A percentile compares a stretch with the other conserved stretches of the same genome.
phyloP scores from a whole-genome alignment of 1,140 invertebrate genomes.

The Drosophila sucinea region DNA sequence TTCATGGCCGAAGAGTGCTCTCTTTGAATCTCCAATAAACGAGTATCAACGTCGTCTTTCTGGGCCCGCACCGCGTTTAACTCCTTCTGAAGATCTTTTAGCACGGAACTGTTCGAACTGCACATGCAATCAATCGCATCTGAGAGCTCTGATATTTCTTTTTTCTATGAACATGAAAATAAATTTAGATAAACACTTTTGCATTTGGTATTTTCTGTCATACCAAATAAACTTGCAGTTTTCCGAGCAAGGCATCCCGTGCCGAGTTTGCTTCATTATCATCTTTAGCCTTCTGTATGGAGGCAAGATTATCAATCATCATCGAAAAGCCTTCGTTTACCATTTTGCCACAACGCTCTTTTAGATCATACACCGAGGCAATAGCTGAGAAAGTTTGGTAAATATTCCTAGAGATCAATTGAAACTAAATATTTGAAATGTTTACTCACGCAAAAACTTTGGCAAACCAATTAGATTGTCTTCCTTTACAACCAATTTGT shows the following conservation, averaged over 20 bases:
- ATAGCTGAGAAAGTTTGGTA: slow-evolving; percentile 22
- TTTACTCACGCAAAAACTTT: slow-evolving; percentile 56
- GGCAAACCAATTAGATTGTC: slow-evolving; percentile 45
- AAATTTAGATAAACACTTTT: no score
- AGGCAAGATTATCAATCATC: slow-evolving; percentile 17
- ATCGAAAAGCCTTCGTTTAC: slow-evolving; percentile 16
- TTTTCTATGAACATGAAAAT: neutral
- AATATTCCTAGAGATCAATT: neutral
- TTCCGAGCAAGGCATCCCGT: neutral
- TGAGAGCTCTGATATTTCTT: neutral
- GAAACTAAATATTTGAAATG: neutral
- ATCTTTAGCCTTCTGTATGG: neutral
- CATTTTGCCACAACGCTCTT: slow-evolving; percentile 12
- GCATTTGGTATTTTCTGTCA: neutral
- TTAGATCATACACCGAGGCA: slow-evolving; percentile 45
- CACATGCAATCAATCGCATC: slow-evolving; percentile 15
- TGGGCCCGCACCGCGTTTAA: neutral
- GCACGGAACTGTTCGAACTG: no score
- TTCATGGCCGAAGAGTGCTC: neutral
- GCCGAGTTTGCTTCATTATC: neutral
- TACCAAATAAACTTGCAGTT: slow-evolving; percentile 30
- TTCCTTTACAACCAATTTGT: slow-evolving; percentile 40
- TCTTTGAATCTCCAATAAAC: neutral
- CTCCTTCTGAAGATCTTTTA: neutral
- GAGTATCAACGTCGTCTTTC: neutral